Percentiles rank a stretch among this genome's conserved stretches.
Conservation (phyloP, 2,113 vertebrate species). For the Zapornia atra region DNA sequence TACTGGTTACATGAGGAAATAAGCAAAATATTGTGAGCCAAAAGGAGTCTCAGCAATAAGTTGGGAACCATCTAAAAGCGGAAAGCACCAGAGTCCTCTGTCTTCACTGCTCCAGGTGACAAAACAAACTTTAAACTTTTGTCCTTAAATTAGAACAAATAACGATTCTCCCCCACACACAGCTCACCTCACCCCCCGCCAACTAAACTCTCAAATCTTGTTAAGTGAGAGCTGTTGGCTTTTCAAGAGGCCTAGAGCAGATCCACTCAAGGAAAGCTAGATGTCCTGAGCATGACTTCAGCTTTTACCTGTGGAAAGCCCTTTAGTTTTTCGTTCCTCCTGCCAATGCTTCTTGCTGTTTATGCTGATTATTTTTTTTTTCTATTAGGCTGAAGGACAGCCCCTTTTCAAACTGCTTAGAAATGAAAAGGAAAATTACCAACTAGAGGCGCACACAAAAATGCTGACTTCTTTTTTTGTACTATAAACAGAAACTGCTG, state of each 20-base stretch:
- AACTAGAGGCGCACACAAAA: not conserved
- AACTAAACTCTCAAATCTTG: not conserved
- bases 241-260: not conserved
- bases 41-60: not conserved
- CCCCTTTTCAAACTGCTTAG: not conserved
- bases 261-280: not conserved
- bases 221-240: not conserved
- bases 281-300: rapidly evolving
- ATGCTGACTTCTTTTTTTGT: not conserved
- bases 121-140: not conserved
- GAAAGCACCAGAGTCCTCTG: not conserved
- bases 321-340: not conserved
- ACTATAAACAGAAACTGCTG: not conserved
- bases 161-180: not conserved
- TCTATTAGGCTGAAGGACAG: not conserved
- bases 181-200: no score
- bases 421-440: not conserved
- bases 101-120: rapidly evolving
- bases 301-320: not conserved
- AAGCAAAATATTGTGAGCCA: rapidly evolving
- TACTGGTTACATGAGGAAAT: rapidly evolving
- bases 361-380: not conserved
- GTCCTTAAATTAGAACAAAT: not conserved
- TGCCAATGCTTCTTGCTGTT: not conserved
- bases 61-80: not conserved